Evolutionary conservation across 2,113 vertebrate genomes (phyloP).

Genomic region (Melanerpes formicivorus): DNA sequence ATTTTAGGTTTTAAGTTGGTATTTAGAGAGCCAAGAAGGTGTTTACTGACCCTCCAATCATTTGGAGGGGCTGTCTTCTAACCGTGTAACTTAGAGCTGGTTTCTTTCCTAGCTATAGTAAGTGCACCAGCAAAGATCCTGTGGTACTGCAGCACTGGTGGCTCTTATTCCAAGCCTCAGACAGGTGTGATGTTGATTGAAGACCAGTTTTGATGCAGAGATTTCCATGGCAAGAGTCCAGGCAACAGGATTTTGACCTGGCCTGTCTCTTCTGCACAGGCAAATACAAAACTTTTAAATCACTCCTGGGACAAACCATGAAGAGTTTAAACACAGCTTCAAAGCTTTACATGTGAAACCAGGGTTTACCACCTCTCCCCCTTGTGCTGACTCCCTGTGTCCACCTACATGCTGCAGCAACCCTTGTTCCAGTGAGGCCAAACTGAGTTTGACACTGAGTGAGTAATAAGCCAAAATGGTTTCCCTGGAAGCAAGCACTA

Average conservation of each 20-base stretch:
- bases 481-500: not conserved
- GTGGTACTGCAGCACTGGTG: not conserved
- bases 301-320: not conserved
- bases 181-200: rapidly evolving
- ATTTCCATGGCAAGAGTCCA: not conserved
- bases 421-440: not conserved
- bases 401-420: not conserved
- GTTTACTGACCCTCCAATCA: not conserved
- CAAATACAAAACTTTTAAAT: not conserved
- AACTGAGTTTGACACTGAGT: not conserved
- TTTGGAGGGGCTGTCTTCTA: not conserved
- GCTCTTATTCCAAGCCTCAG: not conserved
- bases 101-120: not conserved
- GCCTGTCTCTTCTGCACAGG: not conserved
- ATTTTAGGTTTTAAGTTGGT: not conserved
- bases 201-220: not conserved
- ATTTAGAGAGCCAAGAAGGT: not conserved
- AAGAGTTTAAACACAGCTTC: not conserved
- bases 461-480: rapidly evolving
- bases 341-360: not conserved
- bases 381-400: not conserved
- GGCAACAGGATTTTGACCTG: not conserved
- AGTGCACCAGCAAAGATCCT: not conserved
- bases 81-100: not conserved
- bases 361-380: not conserved